Base-by-base conservation (phyloP, 2,888 invertebrate species). In the Hirtodrosophila cameraria region DNA sequence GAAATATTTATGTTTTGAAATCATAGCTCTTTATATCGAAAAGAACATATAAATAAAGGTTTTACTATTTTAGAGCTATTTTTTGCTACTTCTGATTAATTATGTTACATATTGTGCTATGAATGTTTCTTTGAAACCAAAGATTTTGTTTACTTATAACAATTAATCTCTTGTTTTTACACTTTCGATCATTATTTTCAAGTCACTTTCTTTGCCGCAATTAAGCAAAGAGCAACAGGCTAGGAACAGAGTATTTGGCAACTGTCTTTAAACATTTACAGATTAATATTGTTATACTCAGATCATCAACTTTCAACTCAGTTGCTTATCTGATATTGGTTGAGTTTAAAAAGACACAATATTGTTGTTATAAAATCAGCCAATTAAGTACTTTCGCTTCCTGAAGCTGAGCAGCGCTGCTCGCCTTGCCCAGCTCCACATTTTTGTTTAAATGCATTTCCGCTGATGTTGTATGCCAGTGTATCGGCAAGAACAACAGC, bases 371-470 rank as follows among this genome's bases (percentile, higher is more conserved):
- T 5, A 36, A 48, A 66, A 61, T 6, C 23, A 48, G 69, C 38
- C 57, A 62, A 67, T 73, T 62, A 52, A 67, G 50, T 43, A 48
- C 31, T 28, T 45, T 48, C 31, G 38, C 27, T 46, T 58, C 45
- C 72, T 36, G 8, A 16, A 28, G 23, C 23, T 23, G 23, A 8
- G 8, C 23, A 23, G 8, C 2, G 15, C 9, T 23, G 25, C 28
- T 48, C 42, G 20, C 28, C 27, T 35, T 38, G 33, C 30, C 31
- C 43, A 55, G 30, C 45, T 48, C 28, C 31, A 45, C 25, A 55
- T 66, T 57, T 61, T 62, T 65, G 46, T 70, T 71, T 61, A 62
- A 75, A 69, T 57, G 68, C 70, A 81, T 76, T 84, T 86, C 81
- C 74, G 76, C 50, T 73, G 69, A 63, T 68, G 50, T 52, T 41